phyloP scores from a whole-genome alignment of 2,888 invertebrate species.

The Nyleta sp. region DNA sequence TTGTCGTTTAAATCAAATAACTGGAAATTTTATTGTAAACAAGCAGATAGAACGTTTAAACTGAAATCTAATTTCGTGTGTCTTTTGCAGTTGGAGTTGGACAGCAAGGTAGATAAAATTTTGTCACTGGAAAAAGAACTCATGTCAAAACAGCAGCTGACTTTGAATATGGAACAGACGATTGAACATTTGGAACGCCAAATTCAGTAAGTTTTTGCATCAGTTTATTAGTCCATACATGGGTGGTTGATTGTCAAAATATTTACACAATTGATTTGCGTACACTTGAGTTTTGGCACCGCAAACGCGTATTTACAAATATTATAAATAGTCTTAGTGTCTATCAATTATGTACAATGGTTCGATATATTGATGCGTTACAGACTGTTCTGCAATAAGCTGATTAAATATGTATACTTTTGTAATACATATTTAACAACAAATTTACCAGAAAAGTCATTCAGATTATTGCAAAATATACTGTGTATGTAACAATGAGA shows the following conservation, averaged over 20 bases:
- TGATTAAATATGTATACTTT: too few species aligned
- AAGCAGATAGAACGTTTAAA: too few species aligned
- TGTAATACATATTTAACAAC: too few species aligned
- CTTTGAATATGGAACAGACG: conserved; percentile 72
- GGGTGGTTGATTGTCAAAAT: not conserved
- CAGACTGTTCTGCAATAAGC: not conserved
- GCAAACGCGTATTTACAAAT: conserved; percentile 36
- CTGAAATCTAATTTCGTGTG: too few species aligned
- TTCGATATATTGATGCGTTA: not conserved
- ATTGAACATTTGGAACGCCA: conserved; percentile 76
- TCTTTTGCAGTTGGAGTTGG: conserved; percentile 86
- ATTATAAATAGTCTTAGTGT: conserved; percentile 28
- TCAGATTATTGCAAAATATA: too few species aligned
- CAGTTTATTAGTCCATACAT: not conserved
- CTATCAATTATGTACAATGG: conserved; percentile 26
- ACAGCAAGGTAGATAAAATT: conserved; percentile 88
- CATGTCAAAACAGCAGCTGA: conserved; percentile 83
- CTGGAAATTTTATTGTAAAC: too few species aligned
- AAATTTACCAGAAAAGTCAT: too few species aligned
- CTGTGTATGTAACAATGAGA: too few species aligned
- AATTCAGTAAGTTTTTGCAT: conserved; percentile 78
- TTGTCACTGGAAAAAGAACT: conserved; percentile 87
- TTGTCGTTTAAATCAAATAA: too few species aligned
- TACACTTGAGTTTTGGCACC: conserved; percentile 38
- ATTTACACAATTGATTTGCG: conserved; percentile 33